A percentile compares a stretch with the other conserved stretches of the same genome.
Evolutionary conservation across 2,888 invertebrate species (phyloP).

Genomic region (Drosophila suboccidentalis): DNA sequence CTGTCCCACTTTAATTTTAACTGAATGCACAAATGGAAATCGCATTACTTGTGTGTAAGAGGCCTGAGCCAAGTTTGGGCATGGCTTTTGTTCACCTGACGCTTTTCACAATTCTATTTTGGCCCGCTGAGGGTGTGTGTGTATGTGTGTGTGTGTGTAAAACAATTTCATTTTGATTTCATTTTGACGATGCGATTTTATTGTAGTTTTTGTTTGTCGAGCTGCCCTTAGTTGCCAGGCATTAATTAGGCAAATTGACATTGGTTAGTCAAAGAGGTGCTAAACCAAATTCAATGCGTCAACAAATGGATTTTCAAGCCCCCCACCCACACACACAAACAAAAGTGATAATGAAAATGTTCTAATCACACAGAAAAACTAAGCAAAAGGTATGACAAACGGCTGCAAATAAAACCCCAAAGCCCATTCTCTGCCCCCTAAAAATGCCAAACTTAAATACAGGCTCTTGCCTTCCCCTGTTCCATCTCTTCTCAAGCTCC

Average conservation of each 20-base stretch:
- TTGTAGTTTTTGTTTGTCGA: constrained; percentile 26
- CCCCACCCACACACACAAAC: neutral
- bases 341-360: constrained; percentile 31
- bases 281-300: constrained; percentile 19
- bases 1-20: constrained; percentile 76
- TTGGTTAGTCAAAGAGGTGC: constrained; percentile 25
- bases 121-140: neutral
- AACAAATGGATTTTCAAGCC: constrained; percentile 24
- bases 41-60: constrained; percentile 40
- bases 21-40: constrained; percentile 69
- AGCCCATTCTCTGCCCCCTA: neutral
- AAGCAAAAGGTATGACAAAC: constrained; percentile 2
- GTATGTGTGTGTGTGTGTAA: constrained; percentile 3
- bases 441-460: constrained; percentile 9
- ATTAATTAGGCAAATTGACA: constrained; percentile 63
- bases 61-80: neutral
- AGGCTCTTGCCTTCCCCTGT: neutral
- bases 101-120: constrained; percentile 12
- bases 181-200: constrained; percentile 37
- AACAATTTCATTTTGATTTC: constrained; percentile 40
- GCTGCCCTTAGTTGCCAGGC: constrained; percentile 16
- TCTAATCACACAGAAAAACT: constrained; percentile 9
- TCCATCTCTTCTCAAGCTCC: neutral
- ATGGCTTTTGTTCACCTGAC: constrained; percentile 1
- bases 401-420: neutral